Base-by-base conservation (phyloP, 2,888 invertebrate species). In the Drosophila atripex region DNA sequence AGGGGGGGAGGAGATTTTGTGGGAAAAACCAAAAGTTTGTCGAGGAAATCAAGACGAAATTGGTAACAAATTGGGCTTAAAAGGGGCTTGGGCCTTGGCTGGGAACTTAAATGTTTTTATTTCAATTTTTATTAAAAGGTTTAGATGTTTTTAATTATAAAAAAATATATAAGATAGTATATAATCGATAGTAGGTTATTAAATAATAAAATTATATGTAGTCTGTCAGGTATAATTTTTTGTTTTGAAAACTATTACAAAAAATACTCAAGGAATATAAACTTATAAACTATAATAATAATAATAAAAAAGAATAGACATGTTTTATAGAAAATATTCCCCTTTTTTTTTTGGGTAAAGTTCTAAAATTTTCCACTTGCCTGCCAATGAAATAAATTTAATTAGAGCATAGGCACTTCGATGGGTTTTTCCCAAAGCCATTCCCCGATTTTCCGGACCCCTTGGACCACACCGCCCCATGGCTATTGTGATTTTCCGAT, bases 401-500 rank as follows among this genome's bases (percentile, higher is more conserved):
- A 70, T 70, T 70, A 70, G 69, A 71, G 69, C 69, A 70, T 70
- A 61, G 28, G 25, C 53, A 54, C 53, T 61, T 61, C 69, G 53
- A 30, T 51, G 23, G 47, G 49, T 35, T 53, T 69, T 66, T 50
- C 63, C 64, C 49, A 50, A 45, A 32, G 59, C 51, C 70, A 58
- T 64, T 63, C 63, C 65, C 14, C 65, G 52, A 63, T 63, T 63
- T 65, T 63, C 61, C 41, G 23, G 39, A n/a, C 12, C 16, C 47
- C 28, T 9, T 11, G 35, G 7, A 14, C 25, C 25, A 8, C 25
- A 25, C 2, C 28, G 9, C 9, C 21, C 28, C 9, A 18, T 66
- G 53, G 52, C 53, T 52, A 66, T 63, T 28, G 28, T 28, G 28
- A 9, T 28, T 28, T 63, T 65, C 66, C 53, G 43, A 66, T 50